Conservation (phyloP, 2,888 invertebrate species). For the Entomobrya proxima region DNA sequence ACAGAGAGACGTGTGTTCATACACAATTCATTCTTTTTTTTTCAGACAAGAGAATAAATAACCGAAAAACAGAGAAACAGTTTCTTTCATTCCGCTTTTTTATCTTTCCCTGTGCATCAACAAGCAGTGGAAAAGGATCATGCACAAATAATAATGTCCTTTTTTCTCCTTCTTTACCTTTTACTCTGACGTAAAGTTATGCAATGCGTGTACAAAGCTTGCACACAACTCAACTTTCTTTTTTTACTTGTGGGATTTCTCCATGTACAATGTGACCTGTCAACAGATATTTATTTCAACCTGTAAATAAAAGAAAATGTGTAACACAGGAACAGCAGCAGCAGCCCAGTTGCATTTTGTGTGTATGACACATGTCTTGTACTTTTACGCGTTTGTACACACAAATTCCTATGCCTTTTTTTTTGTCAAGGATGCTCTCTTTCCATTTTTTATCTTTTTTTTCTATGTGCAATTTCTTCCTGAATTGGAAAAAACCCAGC, state of each 20-base stretch:
- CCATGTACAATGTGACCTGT: not conserved
- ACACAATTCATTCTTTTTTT: not conserved
- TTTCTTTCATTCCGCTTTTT: not conserved
- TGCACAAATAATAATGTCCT: not conserved
- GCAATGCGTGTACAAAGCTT: not conserved
- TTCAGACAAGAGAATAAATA: not conserved
- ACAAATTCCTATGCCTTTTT: too few species aligned
- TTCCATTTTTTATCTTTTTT: too few species aligned
- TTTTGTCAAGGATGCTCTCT: too few species aligned
- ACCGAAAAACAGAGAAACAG: conserved; percentile 42
- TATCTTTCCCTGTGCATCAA: not conserved
- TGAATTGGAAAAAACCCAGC: too few species aligned
- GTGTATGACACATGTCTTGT: too few species aligned
- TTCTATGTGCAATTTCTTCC: not conserved
- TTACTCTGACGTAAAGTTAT: conserved; percentile 7
- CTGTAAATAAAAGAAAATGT: not conserved
- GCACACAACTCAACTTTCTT: not conserved
- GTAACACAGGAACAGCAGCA: too few species aligned
- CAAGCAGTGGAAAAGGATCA: not conserved
- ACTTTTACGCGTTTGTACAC: too few species aligned
- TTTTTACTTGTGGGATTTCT: not conserved
- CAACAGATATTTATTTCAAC: conserved; percentile 12
- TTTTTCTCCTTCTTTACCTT: conserved; percentile 1
- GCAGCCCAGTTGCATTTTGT: too few species aligned
- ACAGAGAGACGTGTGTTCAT: conserved; percentile 3